phyloP scores from a whole-genome alignment of 1,140 invertebrate genomes.

The Uloborus diversus region DNA sequence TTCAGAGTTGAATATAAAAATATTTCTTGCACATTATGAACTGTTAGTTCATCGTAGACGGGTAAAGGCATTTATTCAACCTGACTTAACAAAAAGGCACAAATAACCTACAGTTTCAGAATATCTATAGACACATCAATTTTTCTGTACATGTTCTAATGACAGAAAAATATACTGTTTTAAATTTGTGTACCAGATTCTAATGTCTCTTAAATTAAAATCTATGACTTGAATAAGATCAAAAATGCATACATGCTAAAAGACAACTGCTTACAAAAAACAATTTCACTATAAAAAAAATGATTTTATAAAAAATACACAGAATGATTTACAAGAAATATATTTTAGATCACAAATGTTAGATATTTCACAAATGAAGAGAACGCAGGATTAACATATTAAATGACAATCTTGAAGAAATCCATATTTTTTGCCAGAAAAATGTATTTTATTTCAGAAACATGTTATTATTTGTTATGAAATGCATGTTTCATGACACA shows the following conservation, averaged over 20 bases:
- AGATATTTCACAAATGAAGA: no score
- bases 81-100: slow-evolving; percentile 18
- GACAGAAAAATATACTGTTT: neutral
- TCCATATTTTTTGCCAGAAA: no score
- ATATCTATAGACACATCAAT: neutral
- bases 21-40: slow-evolving; percentile 1
- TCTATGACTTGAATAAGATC: neutral
- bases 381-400: no score
- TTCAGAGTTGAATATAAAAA: slow-evolving; percentile 8
- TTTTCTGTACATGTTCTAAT: neutral
- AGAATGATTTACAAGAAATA: no score
- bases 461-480: no score
- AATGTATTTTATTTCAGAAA: no score
- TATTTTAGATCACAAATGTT: no score
- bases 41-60: neutral
- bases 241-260: neutral
- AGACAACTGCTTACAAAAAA: neutral
- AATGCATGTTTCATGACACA: no score
- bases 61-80: slow-evolving; percentile 8
- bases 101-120: neutral
- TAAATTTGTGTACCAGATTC: neutral
- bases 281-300: neutral
- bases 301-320: neutral
- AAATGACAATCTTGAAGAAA: no score
- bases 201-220: no score